phyloP scores from a whole-genome alignment of 2,888 invertebrate species.

The Andrena trimmerana region DNA sequence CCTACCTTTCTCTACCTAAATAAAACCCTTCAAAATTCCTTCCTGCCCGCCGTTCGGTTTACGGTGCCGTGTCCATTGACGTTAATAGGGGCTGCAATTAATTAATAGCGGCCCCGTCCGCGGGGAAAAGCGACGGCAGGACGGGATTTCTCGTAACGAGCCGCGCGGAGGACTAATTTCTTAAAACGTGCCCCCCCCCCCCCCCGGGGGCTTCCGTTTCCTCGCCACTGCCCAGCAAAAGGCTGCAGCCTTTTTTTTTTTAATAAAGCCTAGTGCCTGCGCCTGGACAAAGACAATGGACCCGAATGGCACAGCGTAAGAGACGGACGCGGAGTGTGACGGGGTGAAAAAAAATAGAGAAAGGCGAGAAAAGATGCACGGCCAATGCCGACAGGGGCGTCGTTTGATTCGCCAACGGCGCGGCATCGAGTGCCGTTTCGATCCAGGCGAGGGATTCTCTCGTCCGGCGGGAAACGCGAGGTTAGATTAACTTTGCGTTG shows the following conservation, averaged over 20 bases:
- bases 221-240: conserved; percentile 77
- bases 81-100: conserved; percentile 31
- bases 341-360: neutral
- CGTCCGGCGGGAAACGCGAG: neutral
- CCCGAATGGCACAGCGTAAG: conserved; percentile 48
- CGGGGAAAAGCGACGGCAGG: conserved; percentile 10
- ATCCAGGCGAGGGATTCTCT: neutral
- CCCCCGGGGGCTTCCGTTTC: conserved; percentile 79
- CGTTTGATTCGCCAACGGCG: conserved; percentile 28
- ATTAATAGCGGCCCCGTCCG: conserved; percentile 27
- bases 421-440: conserved; percentile 19
- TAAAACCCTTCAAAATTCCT: no score
- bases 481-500: conserved; percentile 40
- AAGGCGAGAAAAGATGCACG: conserved; percentile 39
- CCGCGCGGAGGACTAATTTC: conserved; percentile 78
- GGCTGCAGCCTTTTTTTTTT: conserved; percentile 78
- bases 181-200: conserved; percentile 69
- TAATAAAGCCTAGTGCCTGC: conserved; percentile 82
- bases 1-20: no score
- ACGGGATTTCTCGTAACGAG: conserved; percentile 52
- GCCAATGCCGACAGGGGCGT: conserved; percentile 52
- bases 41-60: neutral
- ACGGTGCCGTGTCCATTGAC: neutral
- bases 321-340: conserved; percentile 39
- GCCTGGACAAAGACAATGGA: conserved; percentile 70